These are phyloP conservation scores for Galemys pyrenaicus DNA, from an alignment of 2,113 vertebrate species.

Conservation along the genomic window DNA sequence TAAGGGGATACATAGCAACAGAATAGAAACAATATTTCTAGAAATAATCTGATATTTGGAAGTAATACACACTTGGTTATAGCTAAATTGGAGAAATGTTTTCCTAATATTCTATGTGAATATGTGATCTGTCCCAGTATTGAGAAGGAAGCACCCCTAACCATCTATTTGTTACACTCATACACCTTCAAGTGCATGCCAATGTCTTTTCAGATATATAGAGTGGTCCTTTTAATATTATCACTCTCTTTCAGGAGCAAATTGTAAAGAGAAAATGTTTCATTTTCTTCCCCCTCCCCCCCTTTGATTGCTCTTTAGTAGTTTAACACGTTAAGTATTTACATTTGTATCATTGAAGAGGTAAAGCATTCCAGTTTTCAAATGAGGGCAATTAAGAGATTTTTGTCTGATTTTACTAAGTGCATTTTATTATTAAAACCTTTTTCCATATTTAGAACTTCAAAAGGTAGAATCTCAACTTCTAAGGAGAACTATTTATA, in stretches of 20 bases:
- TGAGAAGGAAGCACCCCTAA: not conserved
- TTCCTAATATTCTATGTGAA: slow-evolving; percentile 6
- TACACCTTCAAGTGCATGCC: not conserved
- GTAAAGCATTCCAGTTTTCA: not conserved
- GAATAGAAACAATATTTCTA: not conserved
- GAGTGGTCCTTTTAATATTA: not conserved
- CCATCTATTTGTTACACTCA: not conserved
- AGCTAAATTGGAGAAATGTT: not conserved
- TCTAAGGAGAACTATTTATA: slow-evolving; percentile 46
- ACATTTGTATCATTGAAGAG: not conserved
- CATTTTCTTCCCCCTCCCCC: slow-evolving; percentile 10
- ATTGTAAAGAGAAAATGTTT: not conserved
- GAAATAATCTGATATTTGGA: not conserved
- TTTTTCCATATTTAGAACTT: slow-evolving; percentile 59
- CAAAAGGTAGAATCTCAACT: slow-evolving; percentile 20
- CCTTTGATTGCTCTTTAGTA: slow-evolving; percentile 6
- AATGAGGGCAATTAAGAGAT: slow-evolving; percentile 42
- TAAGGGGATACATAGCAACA: not conserved
- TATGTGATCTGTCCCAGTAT: not conserved
- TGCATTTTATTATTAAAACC: slow-evolving; percentile 46
- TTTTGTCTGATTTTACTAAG: slow-evolving; percentile 63
- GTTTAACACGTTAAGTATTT: not conserved
- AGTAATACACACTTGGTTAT: not conserved
- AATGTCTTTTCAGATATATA: not conserved
- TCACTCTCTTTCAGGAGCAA: not conserved